Evolutionary conservation across 2,797 vertebrate species (phyloP).

Genomic region (Streptopelia turtur): DNA sequence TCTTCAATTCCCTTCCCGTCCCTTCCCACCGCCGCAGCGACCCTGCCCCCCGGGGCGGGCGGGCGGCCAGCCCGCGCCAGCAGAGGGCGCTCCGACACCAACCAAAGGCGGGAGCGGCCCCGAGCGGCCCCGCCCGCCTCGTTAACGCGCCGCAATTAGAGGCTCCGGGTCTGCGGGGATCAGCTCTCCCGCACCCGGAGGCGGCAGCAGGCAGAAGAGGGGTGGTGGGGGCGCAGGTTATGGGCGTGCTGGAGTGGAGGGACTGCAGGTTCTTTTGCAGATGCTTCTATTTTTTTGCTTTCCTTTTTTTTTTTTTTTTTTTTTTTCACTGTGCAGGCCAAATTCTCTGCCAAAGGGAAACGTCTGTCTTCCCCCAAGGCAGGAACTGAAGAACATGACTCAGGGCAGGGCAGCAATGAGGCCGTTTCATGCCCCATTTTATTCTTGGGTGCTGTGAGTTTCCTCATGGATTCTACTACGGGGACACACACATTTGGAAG

Average conservation of each 20-base stretch:
- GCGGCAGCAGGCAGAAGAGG: not conserved
- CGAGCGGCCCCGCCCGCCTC: too few species aligned
- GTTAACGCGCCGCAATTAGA: not conserved
- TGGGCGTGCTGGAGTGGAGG: not conserved
- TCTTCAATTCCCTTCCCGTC: too few species aligned
- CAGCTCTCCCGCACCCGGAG: not conserved
- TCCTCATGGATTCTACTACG: not conserved
- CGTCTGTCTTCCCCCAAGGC: not conserved
- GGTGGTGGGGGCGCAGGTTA: not conserved
- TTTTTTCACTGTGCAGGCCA: not conserved
- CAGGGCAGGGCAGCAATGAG: not conserved
- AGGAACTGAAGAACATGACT: not conserved
- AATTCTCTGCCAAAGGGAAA: not conserved
- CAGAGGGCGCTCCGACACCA: conserved; percentile 80
- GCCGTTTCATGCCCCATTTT: not conserved
- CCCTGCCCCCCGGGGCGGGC: not conserved
- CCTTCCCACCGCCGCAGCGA: too few species aligned
- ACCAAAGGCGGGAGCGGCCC: conserved; percentile 34
- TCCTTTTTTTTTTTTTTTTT: not conserved
- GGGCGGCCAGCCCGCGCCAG: conserved; percentile 57
- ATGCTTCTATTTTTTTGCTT: not conserved
- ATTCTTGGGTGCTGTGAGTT: not conserved
- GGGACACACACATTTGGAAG: not conserved
- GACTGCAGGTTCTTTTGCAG: not conserved
- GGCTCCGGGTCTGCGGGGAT: not conserved